A percentile compares a stretch with the other conserved stretches of the same genome.
Evolutionary conservation across 2,797 vertebrate species (phyloP).

Genomic region (Silurus lanzhouensis): DNA sequence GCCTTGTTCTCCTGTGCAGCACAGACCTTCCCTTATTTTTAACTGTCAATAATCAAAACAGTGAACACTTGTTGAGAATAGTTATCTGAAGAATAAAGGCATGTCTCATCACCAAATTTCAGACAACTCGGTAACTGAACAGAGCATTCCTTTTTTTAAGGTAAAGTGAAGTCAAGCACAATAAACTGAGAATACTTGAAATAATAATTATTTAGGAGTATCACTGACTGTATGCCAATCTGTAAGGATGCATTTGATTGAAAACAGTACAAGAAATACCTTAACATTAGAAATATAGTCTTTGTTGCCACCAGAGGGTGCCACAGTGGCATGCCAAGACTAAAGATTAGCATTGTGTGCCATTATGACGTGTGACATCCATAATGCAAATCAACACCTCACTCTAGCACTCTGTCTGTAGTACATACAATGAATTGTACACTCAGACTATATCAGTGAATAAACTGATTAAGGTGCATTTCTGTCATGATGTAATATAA

Average conservation of each 20-base stretch:
- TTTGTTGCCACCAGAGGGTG: conserved; percentile 73
- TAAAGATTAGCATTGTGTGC: conserved; percentile 24
- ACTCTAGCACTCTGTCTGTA: not conserved
- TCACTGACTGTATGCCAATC: not conserved
- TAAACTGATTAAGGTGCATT: not conserved
- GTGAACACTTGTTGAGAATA: conserved; percentile 56
- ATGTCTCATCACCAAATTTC: conserved; percentile 50
- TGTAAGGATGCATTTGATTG: not conserved
- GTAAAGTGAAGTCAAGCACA: conserved; percentile 30
- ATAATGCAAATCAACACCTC: not conserved
- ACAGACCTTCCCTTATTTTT: conserved; percentile 44
- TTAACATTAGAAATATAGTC: not conserved
- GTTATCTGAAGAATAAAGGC: conserved; percentile 62
- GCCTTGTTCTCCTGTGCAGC: conserved; percentile 60
- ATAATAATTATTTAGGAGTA: conserved; percentile 19
- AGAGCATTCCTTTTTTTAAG: conserved; percentile 28
- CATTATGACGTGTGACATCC: not conserved
- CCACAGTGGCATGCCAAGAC: conserved; percentile 57
- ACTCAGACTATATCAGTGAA: not conserved
- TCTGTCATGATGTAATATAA: not conserved
- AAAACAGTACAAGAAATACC: not conserved
- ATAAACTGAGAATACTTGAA: conserved; percentile 21
- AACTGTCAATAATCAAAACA: conserved; percentile 58
- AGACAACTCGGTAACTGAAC: conserved; percentile 17
- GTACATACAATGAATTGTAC: not conserved